Percentiles rank a stretch among this genome's conserved stretches.
Evolutionary conservation across 2,113 vertebrate genomes (phyloP).

Genomic region (Nibea coibor): DNA sequence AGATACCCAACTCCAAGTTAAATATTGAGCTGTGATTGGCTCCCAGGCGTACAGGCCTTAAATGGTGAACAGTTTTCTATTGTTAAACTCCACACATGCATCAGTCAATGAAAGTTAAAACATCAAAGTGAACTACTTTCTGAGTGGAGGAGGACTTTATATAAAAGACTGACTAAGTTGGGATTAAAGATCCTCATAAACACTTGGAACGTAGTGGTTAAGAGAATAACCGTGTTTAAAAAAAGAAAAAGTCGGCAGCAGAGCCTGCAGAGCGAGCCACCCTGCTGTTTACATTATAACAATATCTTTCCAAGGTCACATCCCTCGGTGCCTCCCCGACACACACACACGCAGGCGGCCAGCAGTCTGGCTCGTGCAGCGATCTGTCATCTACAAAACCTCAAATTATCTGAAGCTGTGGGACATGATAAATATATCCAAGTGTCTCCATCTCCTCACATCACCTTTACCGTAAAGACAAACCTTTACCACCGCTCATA

Average conservation of each 20-base stretch:
- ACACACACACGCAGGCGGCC: constrained; percentile 26
- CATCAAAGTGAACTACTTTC: not conserved
- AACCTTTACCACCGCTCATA: constrained; percentile 2
- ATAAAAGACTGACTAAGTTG: not conserved
- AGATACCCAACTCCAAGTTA: not conserved
- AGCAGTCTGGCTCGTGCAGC: constrained; percentile 44
- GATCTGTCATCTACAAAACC: constrained; percentile 49
- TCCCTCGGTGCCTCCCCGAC: constrained; percentile 9
- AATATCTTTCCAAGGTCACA: constrained; percentile 60
- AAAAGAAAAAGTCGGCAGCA: constrained; percentile 1
- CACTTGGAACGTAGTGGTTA: not conserved
- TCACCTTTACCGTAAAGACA: constrained; percentile 22
- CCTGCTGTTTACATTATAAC: constrained; percentile 69
- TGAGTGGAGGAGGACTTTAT: not conserved
- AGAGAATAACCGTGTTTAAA: constrained; percentile 10
- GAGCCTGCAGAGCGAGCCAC: constrained; percentile 3
- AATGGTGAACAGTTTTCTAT: too few relatives aligned
- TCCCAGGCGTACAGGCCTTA: too few relatives aligned
- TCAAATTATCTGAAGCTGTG: constrained; percentile 33
- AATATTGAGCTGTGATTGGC: too few relatives aligned
- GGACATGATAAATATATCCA: constrained; percentile 46
- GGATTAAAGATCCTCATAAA: not conserved
- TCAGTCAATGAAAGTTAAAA: too few relatives aligned
- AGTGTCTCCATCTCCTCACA: constrained; percentile 7
- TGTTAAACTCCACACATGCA: too few relatives aligned